Base-by-base conservation (phyloP, 2,113 vertebrate species). In the Oncorhynchus gorbuscha region DNA sequence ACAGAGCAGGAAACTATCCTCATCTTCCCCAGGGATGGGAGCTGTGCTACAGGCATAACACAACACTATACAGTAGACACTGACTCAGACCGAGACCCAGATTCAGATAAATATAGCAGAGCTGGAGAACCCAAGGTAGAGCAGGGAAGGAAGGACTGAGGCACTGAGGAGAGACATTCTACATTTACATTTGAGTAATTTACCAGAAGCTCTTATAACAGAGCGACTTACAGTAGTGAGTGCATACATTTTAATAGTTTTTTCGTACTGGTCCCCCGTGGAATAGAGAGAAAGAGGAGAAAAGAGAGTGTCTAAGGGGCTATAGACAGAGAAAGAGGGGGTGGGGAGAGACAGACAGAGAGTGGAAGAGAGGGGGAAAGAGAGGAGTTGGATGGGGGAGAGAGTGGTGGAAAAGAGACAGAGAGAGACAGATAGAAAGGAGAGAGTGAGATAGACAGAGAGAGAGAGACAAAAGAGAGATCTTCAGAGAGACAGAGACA, bases 11-110 rank as follows among this genome's bases (percentile, higher is more conserved):
- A 90, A 88, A 90, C 86, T 87, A 87, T 85, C 83, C 80, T 70
- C 69, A 12, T 5, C 72, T 48, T 82, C 90, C 83, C 85, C 3
- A 5, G 86, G 86, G 89, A 88, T 8, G 8, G 28, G 55, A 85
- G 85, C 72, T 72, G 83, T 69, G 77, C 81, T 81, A 79, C 76
- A 72, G 79, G 73, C 80, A 82, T 68, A 79, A 30, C 30, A 39
- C 4, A n/a, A 39, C 51, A 48, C 75, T 58, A 6, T 32, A 24
- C 22, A 16, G 32, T 71, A 84, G 83, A 81, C 83, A 83, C 76
- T 84, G 82, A 90, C 76, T 87, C 84, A 89, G 84, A 90, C 77
- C 86, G 82, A 90, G 85, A 84, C 81, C 81, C 73, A 85, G 81
- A 87, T 86, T 84, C 86, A 78, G 49, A 13, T 51, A 81, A 86